Evolutionary conservation across 2,797 vertebrate genomes (phyloP), one percentile per base, ranked within the genome.

Genomic region (Pangasius larnaudii): DNA sequence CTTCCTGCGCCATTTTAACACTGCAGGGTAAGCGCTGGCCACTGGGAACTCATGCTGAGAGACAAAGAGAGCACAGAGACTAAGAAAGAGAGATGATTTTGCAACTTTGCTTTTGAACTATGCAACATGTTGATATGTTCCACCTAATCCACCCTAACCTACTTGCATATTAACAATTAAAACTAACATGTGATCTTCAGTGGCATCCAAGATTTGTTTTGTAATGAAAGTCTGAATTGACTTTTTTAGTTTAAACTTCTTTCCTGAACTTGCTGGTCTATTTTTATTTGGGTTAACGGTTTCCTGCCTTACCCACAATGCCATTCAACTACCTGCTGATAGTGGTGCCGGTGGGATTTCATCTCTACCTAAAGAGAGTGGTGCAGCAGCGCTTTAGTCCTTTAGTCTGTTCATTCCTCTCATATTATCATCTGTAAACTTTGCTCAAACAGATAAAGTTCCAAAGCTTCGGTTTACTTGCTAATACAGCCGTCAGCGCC

Each of bases 1-100:
- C 93, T 98, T 98, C 93, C 97, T 93, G 71, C 96, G 96, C 98
- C 98, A 99, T 91, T 98, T 99, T 91, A 98, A 92, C 92, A 96
- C 95, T 39, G 96, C 94, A 0, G 95, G 94, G 86, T 94, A 97
- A 87, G 96, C 96, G 39, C 97, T 96, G 0, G 96, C 96, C 71
- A 96, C 96, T 0, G 95, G 95, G 88, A 95, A 96, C 91, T 96
- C 96, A 16, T 96, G 95, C 95, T 96, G 92, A 75, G n/a, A 56
- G 71, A 42, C 8, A 61, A 80, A 58, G 27, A 83, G 11, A 36
- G 14, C 65, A 63, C 51, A 72, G 61, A 49, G 24, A 51, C n/a
- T 30, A 24, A 79, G 27, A 84, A 58, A 65, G 36, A 85, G 18
- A 36, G 6, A 53, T 30, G 5, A n/a, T 1, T 53, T 39, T 30